Conservation (phyloP, 2,113 vertebrate genomes). For the Chionodraco myersi region DNA sequence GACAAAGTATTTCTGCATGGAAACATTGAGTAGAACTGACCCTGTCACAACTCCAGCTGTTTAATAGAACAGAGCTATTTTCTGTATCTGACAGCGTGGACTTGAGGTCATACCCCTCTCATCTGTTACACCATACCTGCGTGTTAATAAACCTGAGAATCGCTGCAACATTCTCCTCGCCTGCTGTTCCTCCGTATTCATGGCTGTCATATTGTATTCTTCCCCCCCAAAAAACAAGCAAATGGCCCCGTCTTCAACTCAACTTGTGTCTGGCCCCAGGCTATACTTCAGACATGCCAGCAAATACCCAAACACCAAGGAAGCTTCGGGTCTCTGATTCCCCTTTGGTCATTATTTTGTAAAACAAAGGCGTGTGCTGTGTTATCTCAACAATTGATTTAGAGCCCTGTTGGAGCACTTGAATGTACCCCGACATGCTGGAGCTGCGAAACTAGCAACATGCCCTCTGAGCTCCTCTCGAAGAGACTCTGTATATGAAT, state of each 20-base stretch:
- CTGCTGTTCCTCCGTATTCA: slow-evolving; percentile 1
- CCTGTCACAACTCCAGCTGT: slow-evolving; percentile 6
- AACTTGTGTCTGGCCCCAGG: slow-evolving; percentile 42
- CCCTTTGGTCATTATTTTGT: slow-evolving; percentile 23
- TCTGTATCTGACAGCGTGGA: slow-evolving; percentile 20
- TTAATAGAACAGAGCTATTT: slow-evolving; percentile 27
- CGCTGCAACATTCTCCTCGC: neutral
- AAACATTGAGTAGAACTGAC: neutral
- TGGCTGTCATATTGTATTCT: slow-evolving; percentile 46
- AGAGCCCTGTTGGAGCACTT: neutral
- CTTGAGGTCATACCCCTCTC: slow-evolving; percentile 25
- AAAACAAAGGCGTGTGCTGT: slow-evolving; percentile 35
- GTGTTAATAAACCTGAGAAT: slow-evolving; percentile 41
- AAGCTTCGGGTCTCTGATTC: slow-evolving; percentile 41
- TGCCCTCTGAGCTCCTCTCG: slow-evolving; percentile 16
- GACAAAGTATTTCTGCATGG: neutral
- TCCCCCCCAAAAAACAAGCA: slow-evolving; percentile 23
- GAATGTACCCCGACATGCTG: slow-evolving; percentile 14
- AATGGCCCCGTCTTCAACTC: slow-evolving; percentile 41
- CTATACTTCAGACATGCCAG: slow-evolving; percentile 37
- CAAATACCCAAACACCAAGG: slow-evolving; percentile 45
- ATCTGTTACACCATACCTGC: slow-evolving; percentile 14
- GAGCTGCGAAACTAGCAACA: slow-evolving; percentile 14
- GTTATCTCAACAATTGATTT: slow-evolving; percentile 43
- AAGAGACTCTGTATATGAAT: neutral